phyloP scores from a whole-genome alignment of 2,888 invertebrate species.

The Dendrolimus pini region DNA sequence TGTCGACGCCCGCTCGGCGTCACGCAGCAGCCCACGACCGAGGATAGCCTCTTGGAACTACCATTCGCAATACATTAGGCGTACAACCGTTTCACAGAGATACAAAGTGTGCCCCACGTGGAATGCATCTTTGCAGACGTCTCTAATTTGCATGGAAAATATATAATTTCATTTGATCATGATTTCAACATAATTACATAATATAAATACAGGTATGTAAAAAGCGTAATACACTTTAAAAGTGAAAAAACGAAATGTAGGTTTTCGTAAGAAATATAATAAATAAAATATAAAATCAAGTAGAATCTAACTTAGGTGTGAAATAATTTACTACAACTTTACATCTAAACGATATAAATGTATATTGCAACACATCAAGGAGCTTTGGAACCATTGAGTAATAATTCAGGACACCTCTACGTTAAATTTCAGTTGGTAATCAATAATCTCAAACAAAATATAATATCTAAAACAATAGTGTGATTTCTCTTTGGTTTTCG shows the following conservation, averaged over 20 bases:
- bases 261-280: conserved; percentile 52
- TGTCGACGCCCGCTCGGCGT: conserved; percentile 27
- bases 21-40: conserved; percentile 45
- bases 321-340: conserved; percentile 75
- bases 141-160: conserved; percentile 53
- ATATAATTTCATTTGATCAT: conserved; percentile 61
- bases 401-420: conserved; percentile 50
- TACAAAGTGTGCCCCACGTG: conserved; percentile 53
- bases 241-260: conserved; percentile 68
- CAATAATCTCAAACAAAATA: conserved; percentile 52
- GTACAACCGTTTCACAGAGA: conserved; percentile 54
- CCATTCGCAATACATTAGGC: conserved; percentile 59
- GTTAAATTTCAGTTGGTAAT: conserved; percentile 51
- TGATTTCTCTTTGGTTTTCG: conserved; percentile 73
- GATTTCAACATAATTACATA: conserved; percentile 49
- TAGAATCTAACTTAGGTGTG: conserved; percentile 68
- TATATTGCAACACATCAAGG: conserved; percentile 73
- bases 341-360: conserved; percentile 65
- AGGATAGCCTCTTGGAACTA: conserved; percentile 68
- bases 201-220: conserved; percentile 70
- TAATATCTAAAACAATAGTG: conserved; percentile 48
- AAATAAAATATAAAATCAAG: conserved; percentile 69
- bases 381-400: conserved; percentile 71
- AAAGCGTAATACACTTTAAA: conserved; percentile 72
- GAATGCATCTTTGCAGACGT: conserved; percentile 65